phyloP scores from a whole-genome alignment of 2,888 invertebrate genomes.

The Plebejus argus region DNA sequence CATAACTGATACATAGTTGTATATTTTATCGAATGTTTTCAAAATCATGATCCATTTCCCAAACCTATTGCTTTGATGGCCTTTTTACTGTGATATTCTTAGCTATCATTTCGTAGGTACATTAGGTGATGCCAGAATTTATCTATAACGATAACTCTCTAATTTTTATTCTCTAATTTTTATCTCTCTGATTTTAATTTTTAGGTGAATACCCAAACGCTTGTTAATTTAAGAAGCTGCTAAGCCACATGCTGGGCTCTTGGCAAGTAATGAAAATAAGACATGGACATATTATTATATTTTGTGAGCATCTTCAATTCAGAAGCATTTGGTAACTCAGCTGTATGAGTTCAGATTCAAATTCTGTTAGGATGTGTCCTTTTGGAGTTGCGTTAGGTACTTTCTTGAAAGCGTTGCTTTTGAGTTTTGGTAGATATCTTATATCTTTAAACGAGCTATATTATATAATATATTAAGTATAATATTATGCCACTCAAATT shows the following conservation, averaged over 20 bases:
- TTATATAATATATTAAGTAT: too few relatives aligned
- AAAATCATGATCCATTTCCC: neutral
- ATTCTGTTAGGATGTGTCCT: neutral
- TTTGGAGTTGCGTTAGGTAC: neutral
- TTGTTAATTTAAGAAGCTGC: neutral
- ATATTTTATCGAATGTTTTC: slow-evolving; percentile 6
- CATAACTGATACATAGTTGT: neutral
- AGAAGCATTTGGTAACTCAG: neutral
- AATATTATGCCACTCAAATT: too few relatives aligned
- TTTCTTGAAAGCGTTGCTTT: too few relatives aligned
- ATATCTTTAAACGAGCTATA: too few relatives aligned
- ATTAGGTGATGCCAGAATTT: slow-evolving; percentile 7
- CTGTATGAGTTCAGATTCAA: neutral
- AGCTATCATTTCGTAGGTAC: slow-evolving; percentile 15
- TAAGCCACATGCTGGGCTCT: neutral
- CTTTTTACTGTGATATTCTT: slow-evolving; percentile 29
- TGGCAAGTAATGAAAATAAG: neutral
- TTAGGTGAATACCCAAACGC: neutral
- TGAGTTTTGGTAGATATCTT: too few relatives aligned
- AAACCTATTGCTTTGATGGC: neutral
- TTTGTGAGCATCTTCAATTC: neutral
- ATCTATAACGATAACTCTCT: neutral
- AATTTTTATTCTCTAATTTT: too few relatives aligned
- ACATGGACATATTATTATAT: neutral
- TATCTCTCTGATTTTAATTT: too few relatives aligned